Percentiles rank a stretch among this genome's conserved stretches.
These are phyloP conservation scores for Leptinotarsa haldemani DNA, from an alignment of 2,888 invertebrate genomes.

Conservation along the genomic window DNA sequence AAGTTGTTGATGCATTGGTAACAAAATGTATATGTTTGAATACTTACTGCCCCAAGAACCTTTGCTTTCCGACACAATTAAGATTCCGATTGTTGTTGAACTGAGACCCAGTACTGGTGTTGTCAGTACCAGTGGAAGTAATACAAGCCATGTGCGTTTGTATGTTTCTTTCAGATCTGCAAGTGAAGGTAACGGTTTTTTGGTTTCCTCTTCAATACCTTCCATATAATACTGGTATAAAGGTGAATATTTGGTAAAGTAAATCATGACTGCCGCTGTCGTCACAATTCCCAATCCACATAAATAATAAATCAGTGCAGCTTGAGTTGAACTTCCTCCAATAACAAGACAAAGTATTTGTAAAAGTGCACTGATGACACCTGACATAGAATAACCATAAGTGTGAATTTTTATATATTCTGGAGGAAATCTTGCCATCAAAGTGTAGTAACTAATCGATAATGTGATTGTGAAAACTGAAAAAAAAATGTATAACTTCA, in stretches of 20 bases:
- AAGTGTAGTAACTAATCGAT: slow-evolving; percentile 25
- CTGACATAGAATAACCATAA: slow-evolving; percentile 36
- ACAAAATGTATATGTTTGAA: not conserved
- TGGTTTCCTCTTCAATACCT: slow-evolving; percentile 13
- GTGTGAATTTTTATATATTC: slow-evolving; percentile 36
- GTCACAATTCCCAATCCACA: slow-evolving; percentile 8
- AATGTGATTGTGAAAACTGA: slow-evolving; percentile 26
- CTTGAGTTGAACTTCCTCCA: slow-evolving; percentile 25
- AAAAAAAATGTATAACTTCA: not conserved
- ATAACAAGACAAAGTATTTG: slow-evolving; percentile 34
- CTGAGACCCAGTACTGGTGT: not conserved
- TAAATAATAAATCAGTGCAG: slow-evolving; percentile 32
- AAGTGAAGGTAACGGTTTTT: slow-evolving; percentile 3
- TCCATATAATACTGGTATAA: slow-evolving; percentile 22
- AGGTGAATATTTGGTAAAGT: slow-evolving; percentile 1
- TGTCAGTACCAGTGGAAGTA: not conserved
- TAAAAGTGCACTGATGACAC: slow-evolving; percentile 36
- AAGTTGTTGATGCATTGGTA: too few relatives aligned
- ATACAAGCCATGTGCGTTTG: not conserved
- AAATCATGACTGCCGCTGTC: not conserved
- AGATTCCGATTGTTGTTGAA: not conserved
- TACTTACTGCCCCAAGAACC: slow-evolving; percentile 19
- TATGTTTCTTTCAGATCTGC: not conserved
- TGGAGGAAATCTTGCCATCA: slow-evolving; percentile 42
- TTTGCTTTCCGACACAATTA: slow-evolving; percentile 21